Evolutionary conservation across 2,888 invertebrate species (phyloP), one percentile per base, ranked within the genome.

Genomic region (Embidobia sp.): DNA sequence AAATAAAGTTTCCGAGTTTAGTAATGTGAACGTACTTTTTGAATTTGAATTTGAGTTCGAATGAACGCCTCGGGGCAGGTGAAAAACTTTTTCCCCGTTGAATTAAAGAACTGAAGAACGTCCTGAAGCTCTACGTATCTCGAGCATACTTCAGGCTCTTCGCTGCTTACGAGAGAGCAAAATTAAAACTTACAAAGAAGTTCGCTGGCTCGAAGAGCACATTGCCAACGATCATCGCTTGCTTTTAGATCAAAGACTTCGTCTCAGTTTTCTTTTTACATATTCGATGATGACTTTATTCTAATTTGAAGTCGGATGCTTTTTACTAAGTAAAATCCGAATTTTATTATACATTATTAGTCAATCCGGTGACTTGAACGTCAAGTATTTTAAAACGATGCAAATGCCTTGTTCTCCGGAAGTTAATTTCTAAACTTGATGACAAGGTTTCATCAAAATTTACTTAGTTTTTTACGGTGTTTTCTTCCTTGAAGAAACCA

Each of bases 101-200:
- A 73, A 73, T 73, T 64, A 73, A 73, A 73, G 64, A 66, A 57
- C 64, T 66, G 27, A 55, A 66, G 66, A 66, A 66, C 66, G 53
- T 66, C 55, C 66, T 53, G 66, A 66, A 66, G 73, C 55, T 63
- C 63, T 29, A 55, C 63, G 63, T 72, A 63, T 63, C 63, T 72
- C 72, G 55, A 72, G 72, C 63, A 57, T 59, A 66, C 73, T 73
- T 73, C 64, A 42, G 44, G 22, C 73, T 66, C 73, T 73, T 59
- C 64, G 51, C 66, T 66, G 73, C 73, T 73, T 73, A 73, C 57
- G 73, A 59, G 73, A 73, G 73, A 66, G 73, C 66, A 49, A 73
- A 64, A 73, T 73, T 73, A 73, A 73, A 73, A 73, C 64, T 73
- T 73, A 42, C 55, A 59, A 73, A 73, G 64, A 73, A 73, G 73